phyloP scores from a whole-genome alignment of 2,888 invertebrate species.

The Folsomia manolachei region DNA sequence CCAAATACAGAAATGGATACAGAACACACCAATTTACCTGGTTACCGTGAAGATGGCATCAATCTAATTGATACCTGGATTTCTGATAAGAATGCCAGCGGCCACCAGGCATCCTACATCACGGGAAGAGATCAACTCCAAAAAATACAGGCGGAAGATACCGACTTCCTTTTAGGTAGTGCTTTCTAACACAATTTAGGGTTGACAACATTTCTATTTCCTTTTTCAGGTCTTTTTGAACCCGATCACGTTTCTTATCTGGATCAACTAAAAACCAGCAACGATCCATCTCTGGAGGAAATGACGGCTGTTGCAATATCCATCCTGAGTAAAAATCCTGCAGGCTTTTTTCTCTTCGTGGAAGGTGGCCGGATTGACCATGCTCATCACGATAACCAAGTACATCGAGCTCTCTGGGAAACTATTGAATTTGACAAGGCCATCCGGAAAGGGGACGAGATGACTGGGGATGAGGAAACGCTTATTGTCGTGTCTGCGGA shows the following conservation, averaged over 20 bases:
- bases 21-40: slow-evolving; percentile 48
- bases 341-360: slow-evolving; percentile 74
- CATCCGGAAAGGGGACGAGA: slow-evolving; percentile 60
- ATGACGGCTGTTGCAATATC: slow-evolving; percentile 76
- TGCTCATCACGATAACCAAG: slow-evolving; percentile 68
- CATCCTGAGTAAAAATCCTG: slow-evolving; percentile 62
- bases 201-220: too few species aligned
- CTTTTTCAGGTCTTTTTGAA: slow-evolving; percentile 55
- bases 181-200: too few species aligned
- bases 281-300: slow-evolving; percentile 69
- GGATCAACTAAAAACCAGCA: slow-evolving; percentile 19
- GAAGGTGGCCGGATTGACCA: slow-evolving; percentile 62
- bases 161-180: slow-evolving; percentile 70
- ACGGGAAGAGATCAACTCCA: slow-evolving; percentile 61
- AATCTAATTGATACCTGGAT: slow-evolving; percentile 69
- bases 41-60: slow-evolving; percentile 63
- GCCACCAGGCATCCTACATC: slow-evolving; percentile 57
- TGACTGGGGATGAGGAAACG: slow-evolving; percentile 69
- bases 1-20: slow-evolving; percentile 49
- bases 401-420: slow-evolving; percentile 70
- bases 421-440: slow-evolving; percentile 73
- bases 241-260: slow-evolving; percentile 34
- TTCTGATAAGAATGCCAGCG: slow-evolving; percentile 30
- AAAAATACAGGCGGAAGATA: slow-evolving; percentile 56
- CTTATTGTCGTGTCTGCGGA: slow-evolving; percentile 72